Evolutionary conservation across 1,140 invertebrate genomes (phyloP).

Genomic region (Lucilia sericata): DNA sequence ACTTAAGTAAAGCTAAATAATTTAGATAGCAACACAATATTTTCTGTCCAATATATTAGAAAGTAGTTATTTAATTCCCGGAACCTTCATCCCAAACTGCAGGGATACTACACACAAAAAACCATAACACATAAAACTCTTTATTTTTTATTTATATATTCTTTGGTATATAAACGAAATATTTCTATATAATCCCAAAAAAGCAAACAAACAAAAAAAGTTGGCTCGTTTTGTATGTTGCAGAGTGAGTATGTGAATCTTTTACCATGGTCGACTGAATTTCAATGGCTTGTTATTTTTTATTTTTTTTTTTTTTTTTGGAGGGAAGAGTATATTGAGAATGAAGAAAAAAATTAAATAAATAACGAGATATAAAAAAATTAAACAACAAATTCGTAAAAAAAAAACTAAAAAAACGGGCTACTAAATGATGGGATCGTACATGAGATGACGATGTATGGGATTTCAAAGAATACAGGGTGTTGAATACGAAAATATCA

Average conservation of each 20-base stretch:
- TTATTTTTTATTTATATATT: background rate
- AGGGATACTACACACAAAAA: no score
- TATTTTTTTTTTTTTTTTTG: no score
- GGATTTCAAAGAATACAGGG: background rate
- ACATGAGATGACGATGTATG: background rate
- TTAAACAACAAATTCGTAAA: slow-evolving; percentile 6
- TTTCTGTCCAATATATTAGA: no score
- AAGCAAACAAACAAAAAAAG: background rate
- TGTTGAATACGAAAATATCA: background rate
- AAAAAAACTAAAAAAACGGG: slow-evolving; percentile 19
- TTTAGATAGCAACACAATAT: no score
- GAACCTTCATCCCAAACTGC: no score
- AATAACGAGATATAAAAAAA: slow-evolving; percentile 13
- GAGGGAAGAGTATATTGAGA: slow-evolving; percentile 13
- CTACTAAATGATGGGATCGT: slow-evolving; percentile 32
- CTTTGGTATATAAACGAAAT: background rate
- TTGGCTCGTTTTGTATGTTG: background rate
- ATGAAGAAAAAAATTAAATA: background rate
- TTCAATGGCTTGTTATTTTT: slow-evolving; percentile 33
- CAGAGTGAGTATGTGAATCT: slow-evolving; percentile 15
- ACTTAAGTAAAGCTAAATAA: no score
- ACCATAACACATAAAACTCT: background rate
- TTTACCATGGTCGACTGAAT: slow-evolving; percentile 36
- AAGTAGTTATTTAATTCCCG: no score
- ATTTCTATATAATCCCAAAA: slow-evolving; percentile 31